Conservation (phyloP, 2,113 vertebrate genomes). For the Balaenoptera acutorostrata region DNA sequence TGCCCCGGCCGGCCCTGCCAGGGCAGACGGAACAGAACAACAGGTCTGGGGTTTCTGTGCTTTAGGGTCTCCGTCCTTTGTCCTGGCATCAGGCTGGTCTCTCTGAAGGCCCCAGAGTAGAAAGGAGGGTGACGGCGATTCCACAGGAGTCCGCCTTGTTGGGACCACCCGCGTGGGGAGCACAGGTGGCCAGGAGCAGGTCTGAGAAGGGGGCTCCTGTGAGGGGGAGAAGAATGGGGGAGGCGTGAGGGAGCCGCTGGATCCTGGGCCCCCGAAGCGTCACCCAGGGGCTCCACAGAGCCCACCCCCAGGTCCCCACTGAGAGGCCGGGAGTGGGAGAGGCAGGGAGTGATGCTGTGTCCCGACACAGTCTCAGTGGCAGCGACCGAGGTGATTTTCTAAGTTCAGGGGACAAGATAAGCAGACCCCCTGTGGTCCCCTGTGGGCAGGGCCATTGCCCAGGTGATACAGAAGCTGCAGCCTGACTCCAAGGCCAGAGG, state of each 20-base stretch:
- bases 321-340: background rate
- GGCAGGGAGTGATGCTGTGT: background rate
- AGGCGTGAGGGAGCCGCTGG: background rate
- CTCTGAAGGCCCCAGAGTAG: constrained; percentile 65
- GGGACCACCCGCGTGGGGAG: constrained; percentile 3
- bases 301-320: background rate
- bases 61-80: constrained; percentile 67
- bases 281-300: no score
- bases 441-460: background rate
- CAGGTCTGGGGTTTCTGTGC: constrained; percentile 75
- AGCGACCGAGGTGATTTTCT: background rate
- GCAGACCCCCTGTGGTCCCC: background rate
- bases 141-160: constrained; percentile 60
- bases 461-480: background rate
- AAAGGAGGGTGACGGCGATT: constrained; percentile 62
- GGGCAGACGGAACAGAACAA: constrained; percentile 15
- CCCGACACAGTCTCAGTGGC: background rate
- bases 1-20: background rate
- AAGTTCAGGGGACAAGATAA: background rate
- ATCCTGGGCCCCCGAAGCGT: background rate
- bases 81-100: constrained; percentile 56
- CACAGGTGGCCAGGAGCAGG: constrained; percentile 44
- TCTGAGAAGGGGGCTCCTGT: constrained; percentile 75
- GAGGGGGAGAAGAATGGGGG: constrained; percentile 28
- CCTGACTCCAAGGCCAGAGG: background rate